Base-by-base conservation (phyloP, 2,888 invertebrate species). In the Esperia sulphurella region DNA sequence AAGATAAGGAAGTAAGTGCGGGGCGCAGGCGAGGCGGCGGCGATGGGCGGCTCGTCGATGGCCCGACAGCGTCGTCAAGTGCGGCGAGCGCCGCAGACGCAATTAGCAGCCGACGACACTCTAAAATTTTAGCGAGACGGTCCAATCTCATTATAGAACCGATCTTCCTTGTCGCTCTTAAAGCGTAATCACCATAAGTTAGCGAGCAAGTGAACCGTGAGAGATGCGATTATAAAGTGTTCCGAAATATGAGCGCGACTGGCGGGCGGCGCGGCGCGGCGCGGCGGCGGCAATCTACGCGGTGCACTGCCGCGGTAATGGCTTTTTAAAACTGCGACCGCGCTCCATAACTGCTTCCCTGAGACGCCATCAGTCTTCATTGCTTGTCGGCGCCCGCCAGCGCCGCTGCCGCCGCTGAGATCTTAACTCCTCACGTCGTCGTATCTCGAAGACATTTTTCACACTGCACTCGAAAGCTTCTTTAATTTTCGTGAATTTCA, bases 301-400 rank as follows among this genome's bases (percentile, higher is more conserved):
- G 83, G 78, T 85, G 85, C 87, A 86, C 68, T 77, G 83, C 84
- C 77, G 72, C 81, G 78, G 84, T 89, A 89, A 89, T 88, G 85
- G 88, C 85, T 86, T 89, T 89, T 89, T 89, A 87, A 89, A 88
- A 86, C 87, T 88, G 83, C 90, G 90, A 89, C 87, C 86, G 83
- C 83, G 90, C 86, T 89, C 89, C 87, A 83, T 86, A 85, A 84
- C 85, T 80, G 83, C 86, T 88, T 84, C 74, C 74, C 79, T 81
- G 83, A 84, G 83, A 86, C 82, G 86, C 84, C 86, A 87, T 89
- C 87, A 87, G 82, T 88, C 88, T 87, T 86, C 89, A 90, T 90
- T 91, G 90, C 85, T 86, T 90, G 90, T 90, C 90, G 85, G 77
- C 90, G 79, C 84, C 78, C 77, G 77, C 76, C 72, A 71, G 60